phyloP scores from a whole-genome alignment of 2,797 vertebrate genomes.

The Anniella stebbinsi region DNA sequence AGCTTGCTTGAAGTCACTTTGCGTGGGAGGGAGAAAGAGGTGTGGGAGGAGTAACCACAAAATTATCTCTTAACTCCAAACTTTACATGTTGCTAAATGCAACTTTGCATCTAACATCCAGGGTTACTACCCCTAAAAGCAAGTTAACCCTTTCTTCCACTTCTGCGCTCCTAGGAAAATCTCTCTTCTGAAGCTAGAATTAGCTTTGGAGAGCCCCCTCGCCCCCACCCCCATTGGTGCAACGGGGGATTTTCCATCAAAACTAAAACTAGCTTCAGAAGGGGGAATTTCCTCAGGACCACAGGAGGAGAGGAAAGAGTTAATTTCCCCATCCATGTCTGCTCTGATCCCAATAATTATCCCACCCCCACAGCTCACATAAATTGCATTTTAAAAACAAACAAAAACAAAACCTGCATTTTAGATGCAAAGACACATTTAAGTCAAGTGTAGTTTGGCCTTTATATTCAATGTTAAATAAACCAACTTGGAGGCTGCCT shows the following conservation, averaged over 20 bases:
- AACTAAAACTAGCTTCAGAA: neutral
- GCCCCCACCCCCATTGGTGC: neutral
- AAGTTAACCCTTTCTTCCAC: too few species aligned
- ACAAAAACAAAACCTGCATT: neutral
- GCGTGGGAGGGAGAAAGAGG: neutral
- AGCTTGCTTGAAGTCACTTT: constrained; percentile 35
- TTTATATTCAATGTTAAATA: constrained; percentile 73
- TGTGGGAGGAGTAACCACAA: constrained; percentile 54
- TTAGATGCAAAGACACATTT: neutral
- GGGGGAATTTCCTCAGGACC: neutral
- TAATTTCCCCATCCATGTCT: neutral
- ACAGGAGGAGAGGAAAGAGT: neutral
- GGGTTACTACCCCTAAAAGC: neutral
- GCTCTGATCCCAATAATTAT: neutral
- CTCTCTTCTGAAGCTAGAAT: neutral
- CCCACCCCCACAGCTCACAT: neutral
- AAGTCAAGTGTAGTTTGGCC: neutral
- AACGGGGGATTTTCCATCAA: neutral
- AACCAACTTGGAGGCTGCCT: constrained; percentile 77
- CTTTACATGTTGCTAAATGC: neutral
- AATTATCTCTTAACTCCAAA: constrained; percentile 63
- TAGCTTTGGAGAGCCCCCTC: neutral
- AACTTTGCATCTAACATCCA: neutral
- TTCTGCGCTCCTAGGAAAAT: neutral
- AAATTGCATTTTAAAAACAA: neutral